These are phyloP conservation scores for Drosophila incognita DNA, from an alignment of 2,888 invertebrate species.

Conservation along the genomic window DNA sequence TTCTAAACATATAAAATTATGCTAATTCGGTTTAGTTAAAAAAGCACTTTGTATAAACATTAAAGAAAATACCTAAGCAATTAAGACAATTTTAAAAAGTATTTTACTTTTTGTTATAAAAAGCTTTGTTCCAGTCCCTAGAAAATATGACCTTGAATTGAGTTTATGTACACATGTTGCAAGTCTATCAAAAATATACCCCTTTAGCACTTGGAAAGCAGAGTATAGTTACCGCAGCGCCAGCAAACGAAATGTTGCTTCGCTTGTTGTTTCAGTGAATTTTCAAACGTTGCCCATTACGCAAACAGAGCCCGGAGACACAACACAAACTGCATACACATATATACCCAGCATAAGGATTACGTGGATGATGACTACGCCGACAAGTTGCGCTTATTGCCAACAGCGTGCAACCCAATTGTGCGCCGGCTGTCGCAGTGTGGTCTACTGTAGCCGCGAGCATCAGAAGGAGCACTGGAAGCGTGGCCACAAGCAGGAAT, in stretches of 20 bases:
- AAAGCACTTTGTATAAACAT: not conserved
- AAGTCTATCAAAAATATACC: not conserved
- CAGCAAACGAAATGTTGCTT: conserved; percentile 23
- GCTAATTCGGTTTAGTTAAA: not conserved
- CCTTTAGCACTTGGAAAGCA: not conserved
- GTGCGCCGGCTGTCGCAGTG: conserved; percentile 89
- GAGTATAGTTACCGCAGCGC: conserved; percentile 27
- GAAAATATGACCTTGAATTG: not conserved
- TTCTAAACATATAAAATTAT: no score
- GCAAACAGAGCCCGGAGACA: conserved; percentile 59
- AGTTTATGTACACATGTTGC: not conserved
- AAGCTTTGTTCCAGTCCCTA: not conserved
- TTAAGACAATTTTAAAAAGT: no score
- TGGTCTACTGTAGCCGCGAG: conserved; percentile 89
- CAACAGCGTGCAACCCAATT: conserved; percentile 87
- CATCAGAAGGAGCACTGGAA: conserved; percentile 91
- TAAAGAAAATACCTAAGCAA: not conserved
- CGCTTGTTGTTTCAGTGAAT: conserved; percentile 44
- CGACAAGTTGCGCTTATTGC: conserved; percentile 87
- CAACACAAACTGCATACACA: not conserved
- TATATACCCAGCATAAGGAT: not conserved
- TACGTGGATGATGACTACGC: conserved; percentile 41
- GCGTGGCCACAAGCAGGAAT: conserved; percentile 88
- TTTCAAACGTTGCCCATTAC: conserved; percentile 65
- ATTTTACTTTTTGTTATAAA: not conserved